A percentile compares a stretch with the other conserved stretches of the same genome.
These are phyloP conservation scores for Labeo rohita DNA, from an alignment of 2,113 vertebrate genomes.

Conservation along the genomic window DNA sequence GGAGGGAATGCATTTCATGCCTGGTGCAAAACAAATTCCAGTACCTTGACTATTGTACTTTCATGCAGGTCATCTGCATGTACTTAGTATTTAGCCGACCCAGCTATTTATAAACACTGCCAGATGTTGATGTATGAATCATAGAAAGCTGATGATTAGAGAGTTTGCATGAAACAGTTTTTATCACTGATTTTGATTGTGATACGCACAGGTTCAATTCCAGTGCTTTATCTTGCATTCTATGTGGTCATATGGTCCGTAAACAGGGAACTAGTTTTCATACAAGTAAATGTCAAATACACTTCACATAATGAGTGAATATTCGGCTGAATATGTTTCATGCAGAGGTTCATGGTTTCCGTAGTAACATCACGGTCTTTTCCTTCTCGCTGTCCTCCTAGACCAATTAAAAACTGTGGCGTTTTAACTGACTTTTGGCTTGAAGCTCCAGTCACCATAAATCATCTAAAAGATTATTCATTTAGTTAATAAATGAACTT, in stretches of 20 bases:
- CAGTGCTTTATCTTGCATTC: background rate
- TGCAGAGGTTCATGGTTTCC: background rate
- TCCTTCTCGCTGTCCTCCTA: background rate
- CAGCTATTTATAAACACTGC: background rate
- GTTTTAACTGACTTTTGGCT: constrained; percentile 15
- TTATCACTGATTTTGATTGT: background rate
- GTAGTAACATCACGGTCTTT: background rate
- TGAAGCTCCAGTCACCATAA: constrained; percentile 1
- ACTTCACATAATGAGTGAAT: background rate
- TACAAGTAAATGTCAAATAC: background rate
- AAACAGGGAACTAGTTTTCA: background rate
- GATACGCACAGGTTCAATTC: background rate
- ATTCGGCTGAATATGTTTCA: background rate
- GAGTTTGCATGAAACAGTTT: background rate
- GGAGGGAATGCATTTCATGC: background rate
- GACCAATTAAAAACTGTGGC: background rate
- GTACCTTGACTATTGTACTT: background rate
- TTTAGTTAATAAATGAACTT: constrained; percentile 17
- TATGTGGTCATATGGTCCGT: background rate
- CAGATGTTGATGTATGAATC: background rate
- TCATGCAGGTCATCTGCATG: background rate
- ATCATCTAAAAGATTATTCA: constrained; percentile 20
- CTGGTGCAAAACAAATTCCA: background rate
- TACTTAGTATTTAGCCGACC: background rate
- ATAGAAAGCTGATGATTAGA: background rate